Percentiles rank a stretch among this genome's conserved stretches.
phyloP scores from a whole-genome alignment of 2,113 vertebrate genomes.

The Chrysemys picta region DNA sequence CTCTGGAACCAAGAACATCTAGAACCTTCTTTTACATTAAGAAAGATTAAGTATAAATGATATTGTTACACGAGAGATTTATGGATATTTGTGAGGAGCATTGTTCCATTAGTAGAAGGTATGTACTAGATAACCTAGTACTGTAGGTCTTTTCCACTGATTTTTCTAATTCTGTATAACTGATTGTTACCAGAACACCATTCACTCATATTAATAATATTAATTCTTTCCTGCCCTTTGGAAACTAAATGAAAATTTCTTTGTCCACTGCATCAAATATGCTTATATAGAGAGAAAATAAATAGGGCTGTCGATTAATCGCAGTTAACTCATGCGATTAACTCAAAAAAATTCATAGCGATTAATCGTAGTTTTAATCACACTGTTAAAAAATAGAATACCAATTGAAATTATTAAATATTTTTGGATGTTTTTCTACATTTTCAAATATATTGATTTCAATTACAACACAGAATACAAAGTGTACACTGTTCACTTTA shows the following conservation, averaged over 20 bases:
- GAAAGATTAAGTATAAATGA: background rate
- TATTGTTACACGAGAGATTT: background rate
- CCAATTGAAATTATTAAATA: too few relatives aligned
- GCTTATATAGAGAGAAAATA: too few relatives aligned
- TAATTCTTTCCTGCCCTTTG: background rate
- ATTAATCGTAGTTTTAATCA: too few relatives aligned
- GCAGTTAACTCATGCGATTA: too few relatives aligned
- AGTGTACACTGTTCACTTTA: too few relatives aligned
- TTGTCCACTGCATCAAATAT: background rate
- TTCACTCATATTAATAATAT: background rate
- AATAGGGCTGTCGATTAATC: too few relatives aligned
- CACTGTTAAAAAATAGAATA: too few relatives aligned
- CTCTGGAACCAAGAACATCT: background rate
- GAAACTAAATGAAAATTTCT: background rate
- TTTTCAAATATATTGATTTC: too few relatives aligned
- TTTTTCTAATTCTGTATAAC: background rate
- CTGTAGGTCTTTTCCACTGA: background rate
- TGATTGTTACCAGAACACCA: background rate
- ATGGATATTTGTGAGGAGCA: background rate
- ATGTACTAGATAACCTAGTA: background rate
- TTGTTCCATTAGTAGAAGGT: background rate
- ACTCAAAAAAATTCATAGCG: too few relatives aligned
- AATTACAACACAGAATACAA: too few relatives aligned
- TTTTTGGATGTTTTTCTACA: too few relatives aligned
- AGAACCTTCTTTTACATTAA: background rate